Percentiles rank a stretch among this genome's conserved stretches.
phyloP scores from a whole-genome alignment of 1,140 invertebrate species.

The Pararge aegeria region DNA sequence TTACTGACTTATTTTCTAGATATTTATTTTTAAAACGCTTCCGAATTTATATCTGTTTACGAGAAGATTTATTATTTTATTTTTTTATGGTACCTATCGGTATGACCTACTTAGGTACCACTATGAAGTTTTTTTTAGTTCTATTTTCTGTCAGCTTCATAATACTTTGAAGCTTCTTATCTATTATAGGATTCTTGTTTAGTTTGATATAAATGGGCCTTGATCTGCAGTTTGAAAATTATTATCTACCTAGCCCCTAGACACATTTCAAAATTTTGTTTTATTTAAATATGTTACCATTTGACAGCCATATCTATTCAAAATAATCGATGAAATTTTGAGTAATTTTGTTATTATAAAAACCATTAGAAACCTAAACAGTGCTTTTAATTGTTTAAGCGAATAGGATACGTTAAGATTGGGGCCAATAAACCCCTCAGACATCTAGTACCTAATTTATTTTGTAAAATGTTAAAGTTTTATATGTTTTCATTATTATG shows the following conservation, averaged over 20 bases:
- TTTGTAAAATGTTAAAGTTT: conserved; percentile 63
- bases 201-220: background rate
- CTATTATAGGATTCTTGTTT: background rate
- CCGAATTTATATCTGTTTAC: background rate
- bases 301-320: background rate
- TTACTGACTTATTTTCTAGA: too few species aligned
- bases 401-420: too few species aligned
- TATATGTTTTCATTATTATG: conserved; percentile 50
- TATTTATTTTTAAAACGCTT: background rate
- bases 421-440: too few species aligned
- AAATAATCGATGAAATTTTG: background rate
- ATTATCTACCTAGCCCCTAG: background rate
- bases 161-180: background rate
- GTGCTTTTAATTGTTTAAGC: background rate
- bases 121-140: background rate
- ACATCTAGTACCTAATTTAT: conserved; percentile 54
- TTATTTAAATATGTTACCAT: background rate
- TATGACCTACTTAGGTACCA: too few species aligned
- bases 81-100: background rate
- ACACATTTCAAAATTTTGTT: background rate
- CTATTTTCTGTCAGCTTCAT: too few species aligned
- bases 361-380: background rate
- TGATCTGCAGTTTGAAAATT: background rate
- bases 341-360: too few species aligned
- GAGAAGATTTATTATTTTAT: background rate